phyloP scores from a whole-genome alignment of 2,113 vertebrate genomes.

The Chionis minor region DNA sequence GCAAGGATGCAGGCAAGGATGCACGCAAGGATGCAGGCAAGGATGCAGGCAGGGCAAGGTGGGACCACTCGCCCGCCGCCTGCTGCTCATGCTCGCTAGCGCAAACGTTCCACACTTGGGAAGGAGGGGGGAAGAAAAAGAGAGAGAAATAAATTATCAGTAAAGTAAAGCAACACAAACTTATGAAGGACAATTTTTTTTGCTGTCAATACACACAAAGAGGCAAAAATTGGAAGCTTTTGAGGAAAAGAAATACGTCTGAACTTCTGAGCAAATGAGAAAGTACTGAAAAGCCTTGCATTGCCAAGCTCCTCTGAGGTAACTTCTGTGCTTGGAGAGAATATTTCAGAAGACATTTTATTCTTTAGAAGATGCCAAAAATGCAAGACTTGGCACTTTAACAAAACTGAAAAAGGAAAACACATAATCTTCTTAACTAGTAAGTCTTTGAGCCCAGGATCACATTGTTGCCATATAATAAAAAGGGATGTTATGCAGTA shows the following conservation, averaged over 20 bases:
- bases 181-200: slow-evolving; percentile 57
- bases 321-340: slow-evolving; percentile 67
- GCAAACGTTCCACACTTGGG: fast-evolving
- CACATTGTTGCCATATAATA: slow-evolving; percentile 73
- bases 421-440: slow-evolving; percentile 78
- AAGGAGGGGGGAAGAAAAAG: background rate
- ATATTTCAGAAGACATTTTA: slow-evolving; percentile 73
- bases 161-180: slow-evolving; percentile 39
- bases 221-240: slow-evolving; percentile 65
- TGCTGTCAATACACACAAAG: slow-evolving; percentile 57
- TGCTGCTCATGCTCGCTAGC: background rate
- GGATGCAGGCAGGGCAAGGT: background rate
- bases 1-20: too few relatives aligned
- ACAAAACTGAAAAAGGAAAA: slow-evolving; percentile 74
- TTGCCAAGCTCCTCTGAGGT: slow-evolving; percentile 69
- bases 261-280: slow-evolving; percentile 61
- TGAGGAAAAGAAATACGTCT: slow-evolving; percentile 64
- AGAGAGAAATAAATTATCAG: slow-evolving; percentile 22
- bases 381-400: slow-evolving; percentile 72
- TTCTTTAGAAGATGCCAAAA: slow-evolving; percentile 75
- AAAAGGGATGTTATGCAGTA: slow-evolving; percentile 74
- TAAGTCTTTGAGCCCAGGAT: slow-evolving; percentile 73
- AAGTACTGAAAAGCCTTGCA: slow-evolving; percentile 62
- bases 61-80: background rate
- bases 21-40: background rate